These are phyloP conservation scores for Bambusicola thoracicus DNA, from an alignment of 2,113 vertebrate genomes.

Conservation along the genomic window DNA sequence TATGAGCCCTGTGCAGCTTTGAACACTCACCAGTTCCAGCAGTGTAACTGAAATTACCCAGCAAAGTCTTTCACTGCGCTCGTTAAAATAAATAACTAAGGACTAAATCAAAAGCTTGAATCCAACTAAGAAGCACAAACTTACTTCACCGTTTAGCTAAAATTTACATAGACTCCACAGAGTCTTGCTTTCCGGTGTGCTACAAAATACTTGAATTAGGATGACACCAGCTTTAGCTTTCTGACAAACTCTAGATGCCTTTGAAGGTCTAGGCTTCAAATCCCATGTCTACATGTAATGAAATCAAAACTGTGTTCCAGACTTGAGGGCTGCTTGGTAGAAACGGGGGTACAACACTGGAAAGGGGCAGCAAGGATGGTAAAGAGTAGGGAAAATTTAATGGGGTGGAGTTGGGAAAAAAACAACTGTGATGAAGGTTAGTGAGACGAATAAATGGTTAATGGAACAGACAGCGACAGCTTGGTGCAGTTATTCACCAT, in stretches of 20 bases:
- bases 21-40: neutral
- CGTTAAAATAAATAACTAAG: neutral
- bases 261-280: neutral
- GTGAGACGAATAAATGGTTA: neutral
- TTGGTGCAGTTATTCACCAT: neutral
- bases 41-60: neutral
- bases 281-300: accelerated
- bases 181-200: neutral
- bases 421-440: neutral
- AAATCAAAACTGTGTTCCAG: neutral
- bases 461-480: neutral
- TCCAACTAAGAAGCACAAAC: neutral
- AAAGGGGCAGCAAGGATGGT: neutral
- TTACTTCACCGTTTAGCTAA: neutral
- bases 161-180: neutral
- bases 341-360: neutral
- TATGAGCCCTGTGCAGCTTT: neutral
- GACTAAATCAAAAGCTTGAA: neutral
- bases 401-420: neutral
- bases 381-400: neutral
- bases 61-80: neutral
- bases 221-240: neutral
- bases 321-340: neutral
- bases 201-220: neutral
- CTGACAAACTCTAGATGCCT: neutral